These are phyloP conservation scores for Tyrophagus putrescentiae DNA, from an alignment of 1,140 invertebrate genomes.

Conservation along the genomic window DNA sequence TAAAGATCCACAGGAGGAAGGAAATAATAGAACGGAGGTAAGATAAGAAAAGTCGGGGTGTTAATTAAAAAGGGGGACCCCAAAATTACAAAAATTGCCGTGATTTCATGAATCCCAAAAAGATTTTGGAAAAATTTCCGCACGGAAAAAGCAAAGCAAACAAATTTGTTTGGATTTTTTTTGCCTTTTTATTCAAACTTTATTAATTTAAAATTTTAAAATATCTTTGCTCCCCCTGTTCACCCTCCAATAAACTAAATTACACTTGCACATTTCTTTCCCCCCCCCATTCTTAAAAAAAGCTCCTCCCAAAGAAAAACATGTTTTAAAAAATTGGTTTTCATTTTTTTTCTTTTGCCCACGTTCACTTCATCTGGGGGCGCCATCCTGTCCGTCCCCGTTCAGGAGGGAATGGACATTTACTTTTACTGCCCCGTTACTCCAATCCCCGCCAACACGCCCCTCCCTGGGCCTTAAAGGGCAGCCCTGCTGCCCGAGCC, in stretches of 20 bases:
- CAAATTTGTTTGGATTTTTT: neutral
- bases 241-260: too few relatives aligned
- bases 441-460: constrained; percentile 25
- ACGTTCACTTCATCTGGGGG: constrained; percentile 14
- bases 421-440: constrained; percentile 56
- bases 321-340: neutral
- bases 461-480: constrained; percentile 20
- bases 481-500: neutral
- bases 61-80: too few relatives aligned
- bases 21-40: too few relatives aligned
- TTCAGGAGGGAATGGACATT: constrained; percentile 56
- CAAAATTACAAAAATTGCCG: too few relatives aligned
- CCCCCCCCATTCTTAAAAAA: too few relatives aligned
- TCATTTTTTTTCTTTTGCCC: neutral
- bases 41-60: too few relatives aligned
- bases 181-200: neutral
- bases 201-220: neutral
- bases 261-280: neutral
- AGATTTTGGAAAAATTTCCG: too few relatives aligned
- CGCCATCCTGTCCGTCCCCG: constrained; percentile 30
- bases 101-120: too few relatives aligned
- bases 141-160: too few relatives aligned
- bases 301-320: too few relatives aligned
- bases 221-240: neutral
- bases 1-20: too few relatives aligned